Base-by-base conservation (phyloP, 1,140 invertebrate genomes). In the Propsilocerus akamusi region DNA sequence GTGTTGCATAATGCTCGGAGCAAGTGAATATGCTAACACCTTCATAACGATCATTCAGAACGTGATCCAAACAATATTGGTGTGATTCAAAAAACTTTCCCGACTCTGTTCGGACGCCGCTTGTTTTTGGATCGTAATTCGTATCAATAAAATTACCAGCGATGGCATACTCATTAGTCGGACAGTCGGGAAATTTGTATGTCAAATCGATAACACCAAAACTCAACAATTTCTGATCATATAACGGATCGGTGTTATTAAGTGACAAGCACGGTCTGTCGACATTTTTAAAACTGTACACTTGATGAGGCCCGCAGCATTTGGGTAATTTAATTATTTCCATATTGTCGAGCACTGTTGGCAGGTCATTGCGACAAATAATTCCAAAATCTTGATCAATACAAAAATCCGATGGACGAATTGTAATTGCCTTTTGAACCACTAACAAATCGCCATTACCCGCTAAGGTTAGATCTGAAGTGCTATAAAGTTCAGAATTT, bases 11-110 rank as follows among this genome's bases (percentile, higher is more conserved):
- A 51, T 72, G 67, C 28, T 73, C 71, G 7, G 67, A 64, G 62
- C 81, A 83, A 4, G 76, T 73, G 54, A 83, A 76, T 54, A 83
- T 73, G 52, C 70, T 71, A 20, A 71, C 59, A 49, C 26, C 26
- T 20, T 41, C 34, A 41, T 41, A 41, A 41, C 22, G 12, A 26
- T 46, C 26, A 22, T 52, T 53, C 25, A 57, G 47, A 6, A 60
- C 58, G 28, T 64, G 58, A 54, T 65, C 63, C 48, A 65, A 54
- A 46, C 63, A 65, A 34, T 59, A 65, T 22, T 65, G 8, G 23
- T 14, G 17, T 0, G 53, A 48, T 5, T 14, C 25, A 53, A 26
- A 59, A 51, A 50, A 56, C 32, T 52, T 56, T 1, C 56, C 56
- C 37, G 59, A 55, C 3, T 52, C 20, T 24, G 64, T 51, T 5